Percentiles rank a stretch among this genome's conserved stretches.
Conservation (phyloP, 2,113 vertebrate species). For the Cranoglanis bouderius region DNA sequence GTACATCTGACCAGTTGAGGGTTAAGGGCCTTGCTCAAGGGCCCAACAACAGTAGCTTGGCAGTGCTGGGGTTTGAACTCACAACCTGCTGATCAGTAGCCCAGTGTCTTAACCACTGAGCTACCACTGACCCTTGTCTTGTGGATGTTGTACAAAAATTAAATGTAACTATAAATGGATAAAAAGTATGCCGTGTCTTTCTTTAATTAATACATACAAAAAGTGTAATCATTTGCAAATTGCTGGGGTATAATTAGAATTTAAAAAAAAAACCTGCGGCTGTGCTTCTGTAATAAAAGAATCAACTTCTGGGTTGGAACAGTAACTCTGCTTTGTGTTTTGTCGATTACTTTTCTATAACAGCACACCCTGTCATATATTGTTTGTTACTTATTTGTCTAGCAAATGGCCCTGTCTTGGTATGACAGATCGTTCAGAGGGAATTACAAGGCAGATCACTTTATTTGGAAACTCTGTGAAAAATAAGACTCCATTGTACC, state of each 20-base stretch:
- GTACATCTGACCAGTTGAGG: no score
- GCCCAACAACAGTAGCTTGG: no score
- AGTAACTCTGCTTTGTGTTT: not conserved
- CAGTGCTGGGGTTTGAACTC: no score
- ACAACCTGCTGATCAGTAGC: no score
- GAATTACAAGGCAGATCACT: not conserved
- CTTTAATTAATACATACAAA: not conserved
- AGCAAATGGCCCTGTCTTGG: not conserved
- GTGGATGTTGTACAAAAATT: not conserved
- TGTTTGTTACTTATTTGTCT: not conserved
- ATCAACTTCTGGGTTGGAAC: not conserved
- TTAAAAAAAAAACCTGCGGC: not conserved
- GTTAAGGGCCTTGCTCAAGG: no score
- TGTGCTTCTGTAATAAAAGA: not conserved
- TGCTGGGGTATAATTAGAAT: not conserved
- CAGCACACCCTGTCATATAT: not conserved
- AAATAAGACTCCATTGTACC: not conserved
- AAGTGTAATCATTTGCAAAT: not conserved
- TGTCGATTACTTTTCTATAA: not conserved
- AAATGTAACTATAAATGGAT: not conserved
- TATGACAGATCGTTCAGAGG: not conserved
- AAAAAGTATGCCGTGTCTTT: not conserved
- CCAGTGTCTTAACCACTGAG: no score
- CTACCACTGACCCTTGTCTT: no score
- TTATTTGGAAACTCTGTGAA: not conserved